Evolutionary conservation across 2,113 vertebrate genomes (phyloP).

Genomic region (Leptosomus discolor): DNA sequence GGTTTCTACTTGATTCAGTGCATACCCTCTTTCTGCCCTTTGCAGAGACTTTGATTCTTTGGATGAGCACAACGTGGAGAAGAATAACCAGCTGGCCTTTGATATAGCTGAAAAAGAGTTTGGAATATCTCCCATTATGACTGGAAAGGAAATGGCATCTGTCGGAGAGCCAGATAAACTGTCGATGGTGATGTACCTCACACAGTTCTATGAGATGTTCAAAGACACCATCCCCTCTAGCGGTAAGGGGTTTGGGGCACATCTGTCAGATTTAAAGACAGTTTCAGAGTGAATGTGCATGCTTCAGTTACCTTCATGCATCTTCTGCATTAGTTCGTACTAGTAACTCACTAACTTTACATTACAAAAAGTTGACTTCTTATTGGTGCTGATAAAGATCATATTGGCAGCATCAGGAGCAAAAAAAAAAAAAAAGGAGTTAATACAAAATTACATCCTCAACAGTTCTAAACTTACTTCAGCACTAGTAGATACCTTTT

Average conservation of each 20-base stretch:
- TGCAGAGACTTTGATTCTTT: slow-evolving; percentile 91
- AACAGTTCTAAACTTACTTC: background rate
- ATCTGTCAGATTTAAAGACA: background rate
- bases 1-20: background rate
- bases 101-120: slow-evolving; percentile 93
- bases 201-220: slow-evolving; percentile 99
- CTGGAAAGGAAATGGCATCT: slow-evolving; percentile 95
- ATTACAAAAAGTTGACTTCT: background rate
- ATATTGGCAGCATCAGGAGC: background rate
- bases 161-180: slow-evolving; percentile 96
- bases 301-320: background rate
- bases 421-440: background rate
- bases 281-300: background rate
- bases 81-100: slow-evolving; percentile 93
- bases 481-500: background rate
- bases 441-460: background rate
- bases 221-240: slow-evolving; percentile 89
- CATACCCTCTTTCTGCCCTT: background rate
- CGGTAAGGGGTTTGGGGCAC: slow-evolving; percentile 73
- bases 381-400: background rate
- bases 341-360: background rate
- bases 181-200: slow-evolving; percentile 99
- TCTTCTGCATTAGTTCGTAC: background rate
- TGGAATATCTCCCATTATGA: slow-evolving; percentile 97
- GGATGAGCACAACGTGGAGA: slow-evolving; percentile 89